These are phyloP conservation scores for Gambusia yucatana DNA, from an alignment of 2,797 vertebrate genomes.

Conservation along the genomic window DNA sequence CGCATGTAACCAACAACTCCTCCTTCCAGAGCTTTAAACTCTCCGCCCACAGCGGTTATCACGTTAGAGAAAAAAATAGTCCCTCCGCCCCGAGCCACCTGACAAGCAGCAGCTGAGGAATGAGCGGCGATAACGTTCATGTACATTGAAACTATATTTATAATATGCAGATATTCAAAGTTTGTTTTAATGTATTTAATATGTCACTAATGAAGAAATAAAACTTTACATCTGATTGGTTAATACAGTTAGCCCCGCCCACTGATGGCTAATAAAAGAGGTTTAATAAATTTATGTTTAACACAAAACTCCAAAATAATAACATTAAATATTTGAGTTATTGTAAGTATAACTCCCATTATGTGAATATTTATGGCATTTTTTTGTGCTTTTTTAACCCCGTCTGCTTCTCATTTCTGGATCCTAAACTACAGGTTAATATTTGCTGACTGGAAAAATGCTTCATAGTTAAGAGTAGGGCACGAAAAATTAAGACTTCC, in stretches of 20 bases:
- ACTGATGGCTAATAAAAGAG: neutral
- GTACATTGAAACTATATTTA: neutral
- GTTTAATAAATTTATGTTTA: neutral
- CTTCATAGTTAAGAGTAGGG: too few species aligned
- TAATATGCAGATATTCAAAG: neutral
- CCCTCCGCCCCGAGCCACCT: neutral
- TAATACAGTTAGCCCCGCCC: neutral
- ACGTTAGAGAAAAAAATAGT: neutral
- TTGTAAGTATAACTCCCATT: neutral
- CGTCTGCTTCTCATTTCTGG: too few species aligned
- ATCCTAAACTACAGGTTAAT: too few species aligned
- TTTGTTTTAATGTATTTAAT: neutral
- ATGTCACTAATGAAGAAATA: neutral
- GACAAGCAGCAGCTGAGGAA: neutral
- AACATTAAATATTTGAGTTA: neutral
- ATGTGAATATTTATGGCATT: neutral
- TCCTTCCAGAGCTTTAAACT: constrained; percentile 6
- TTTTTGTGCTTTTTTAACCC: too few species aligned
- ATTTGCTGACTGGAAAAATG: too few species aligned
- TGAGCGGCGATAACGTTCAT: neutral
- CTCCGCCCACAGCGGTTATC: constrained; percentile 25
- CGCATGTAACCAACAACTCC: constrained; percentile 42
- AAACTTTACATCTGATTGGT: neutral
- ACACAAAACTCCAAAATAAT: neutral
- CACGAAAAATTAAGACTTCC: too few species aligned